Evolutionary conservation across 2,888 invertebrate species (phyloP).

Genomic region (Drosophila atripex): DNA sequence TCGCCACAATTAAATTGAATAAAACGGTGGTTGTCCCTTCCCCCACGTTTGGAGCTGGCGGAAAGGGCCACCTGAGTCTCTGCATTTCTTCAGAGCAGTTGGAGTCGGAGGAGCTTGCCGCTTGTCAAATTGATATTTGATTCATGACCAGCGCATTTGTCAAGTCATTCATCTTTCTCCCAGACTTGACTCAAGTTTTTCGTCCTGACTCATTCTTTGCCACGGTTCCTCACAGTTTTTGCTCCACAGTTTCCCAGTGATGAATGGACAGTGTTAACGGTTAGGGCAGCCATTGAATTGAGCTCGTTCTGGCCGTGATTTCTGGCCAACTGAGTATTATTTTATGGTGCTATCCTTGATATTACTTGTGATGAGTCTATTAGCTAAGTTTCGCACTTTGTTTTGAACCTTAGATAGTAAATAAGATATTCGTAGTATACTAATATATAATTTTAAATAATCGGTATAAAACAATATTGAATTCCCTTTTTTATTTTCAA

Average conservation of each 20-base stretch:
- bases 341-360: background rate
- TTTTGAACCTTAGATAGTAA: too few species aligned
- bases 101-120: slow-evolving; percentile 47
- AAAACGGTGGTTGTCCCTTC: slow-evolving; percentile 42
- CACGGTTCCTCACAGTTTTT: slow-evolving; percentile 17
- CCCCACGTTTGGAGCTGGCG: background rate
- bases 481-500: too few species aligned
- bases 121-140: slow-evolving; percentile 82
- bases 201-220: slow-evolving; percentile 2
- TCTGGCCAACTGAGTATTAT: slow-evolving; percentile 30
- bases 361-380: background rate
- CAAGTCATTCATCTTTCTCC: slow-evolving; percentile 80
- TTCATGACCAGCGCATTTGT: slow-evolving; percentile 81
- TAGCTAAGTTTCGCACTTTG: background rate
- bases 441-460: too few species aligned
- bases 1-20: slow-evolving; percentile 79
- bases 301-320: slow-evolving; percentile 54
- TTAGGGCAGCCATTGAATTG: slow-evolving; percentile 59
- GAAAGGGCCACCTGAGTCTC: slow-evolving; percentile 59
- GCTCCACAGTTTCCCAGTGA: slow-evolving; percentile 41
- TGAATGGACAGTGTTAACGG: slow-evolving; percentile 63
- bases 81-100: slow-evolving; percentile 8
- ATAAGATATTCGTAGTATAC: background rate
- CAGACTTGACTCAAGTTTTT: slow-evolving; percentile 30
- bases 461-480: too few species aligned